These are phyloP conservation scores for Rhagonycha lutea DNA, from an alignment of 2,888 invertebrate genomes.

Conservation along the genomic window DNA sequence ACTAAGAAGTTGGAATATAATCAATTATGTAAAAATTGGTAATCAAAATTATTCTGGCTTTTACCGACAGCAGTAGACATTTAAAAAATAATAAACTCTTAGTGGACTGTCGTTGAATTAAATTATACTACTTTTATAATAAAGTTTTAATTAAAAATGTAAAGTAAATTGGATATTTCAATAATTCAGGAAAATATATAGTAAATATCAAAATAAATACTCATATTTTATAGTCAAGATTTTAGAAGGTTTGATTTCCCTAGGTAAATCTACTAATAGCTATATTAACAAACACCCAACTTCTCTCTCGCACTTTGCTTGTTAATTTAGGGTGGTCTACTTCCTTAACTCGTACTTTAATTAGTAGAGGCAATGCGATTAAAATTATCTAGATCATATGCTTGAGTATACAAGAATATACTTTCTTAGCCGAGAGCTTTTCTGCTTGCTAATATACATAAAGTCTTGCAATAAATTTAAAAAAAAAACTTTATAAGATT, in stretches of 20 bases:
- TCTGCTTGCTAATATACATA: neutral
- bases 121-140: neutral
- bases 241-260: constrained; percentile 26
- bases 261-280: constrained; percentile 22
- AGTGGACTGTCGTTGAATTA: neutral
- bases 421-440: neutral
- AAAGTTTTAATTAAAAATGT: neutral
- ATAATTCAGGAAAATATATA: neutral
- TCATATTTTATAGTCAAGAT: constrained; percentile 18
- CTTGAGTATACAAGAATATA: neutral
- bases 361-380: constrained; percentile 29
- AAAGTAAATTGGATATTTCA: neutral
- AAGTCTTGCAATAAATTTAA: neutral
- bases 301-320: constrained; percentile 19
- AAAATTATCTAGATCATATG: constrained; percentile 27
- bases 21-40: too few species aligned
- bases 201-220: constrained; percentile 21
- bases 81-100: neutral
- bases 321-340: constrained; percentile 29
- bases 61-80: too few species aligned
- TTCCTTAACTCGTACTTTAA: constrained; percentile 30
- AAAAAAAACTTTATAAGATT: neutral
- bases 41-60: too few species aligned
- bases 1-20: too few species aligned
- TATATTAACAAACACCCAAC: constrained; percentile 20